Evolutionary conservation across 2,797 vertebrate genomes (phyloP), one percentile per base, ranked within the genome.

Genomic region (Coracias cyanogaster): DNA sequence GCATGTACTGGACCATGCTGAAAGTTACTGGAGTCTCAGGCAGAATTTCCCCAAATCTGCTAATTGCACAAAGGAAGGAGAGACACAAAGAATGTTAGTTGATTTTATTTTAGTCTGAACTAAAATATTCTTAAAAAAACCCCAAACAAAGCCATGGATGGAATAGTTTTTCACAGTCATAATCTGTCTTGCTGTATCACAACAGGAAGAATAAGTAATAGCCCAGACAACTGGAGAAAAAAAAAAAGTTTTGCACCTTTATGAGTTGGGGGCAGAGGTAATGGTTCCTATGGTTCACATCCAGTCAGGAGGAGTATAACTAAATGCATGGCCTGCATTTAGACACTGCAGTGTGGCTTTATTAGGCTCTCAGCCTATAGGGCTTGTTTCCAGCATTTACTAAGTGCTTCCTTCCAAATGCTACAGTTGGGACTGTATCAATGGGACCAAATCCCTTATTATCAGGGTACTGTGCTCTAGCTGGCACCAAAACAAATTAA

Each of bases 31-130:
- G 26, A 49, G 14, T n/a, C 7, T 21, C 33, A 83, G 45, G 28
- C 43, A 85, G 41, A 54, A 31, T 61, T 86, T 65, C 18, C 21
- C 33, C 0, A 0, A 25, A 43, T 26, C n/a, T 21, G 15, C 46
- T 74, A 26, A 64, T 79, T 13, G n/a, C 33, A 52, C 13, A 60
- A 72, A 88, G 19, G 35, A 86, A 89, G 4, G n/a, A 55, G 5
- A 83, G 7, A 86, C 28, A 85, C 33, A 61, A 67, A 64, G 12
- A 77, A 65, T n/a, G 67, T 78, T 93, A 95, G 41, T 19, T 90
- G 48, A 9, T 84, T 96, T 96, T 87, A 97, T 96, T 98, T 97
- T 94, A 97, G 86, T 96, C 61, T 85, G 82, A 96, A 94, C 74
- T 43, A 93, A 96, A 88, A 80, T 81, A 90, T 22, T 89, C 46